Percentiles rank a stretch among this genome's conserved stretches.
phyloP scores from a whole-genome alignment of 2,888 invertebrate species.

The Polylopha cassiicola region DNA sequence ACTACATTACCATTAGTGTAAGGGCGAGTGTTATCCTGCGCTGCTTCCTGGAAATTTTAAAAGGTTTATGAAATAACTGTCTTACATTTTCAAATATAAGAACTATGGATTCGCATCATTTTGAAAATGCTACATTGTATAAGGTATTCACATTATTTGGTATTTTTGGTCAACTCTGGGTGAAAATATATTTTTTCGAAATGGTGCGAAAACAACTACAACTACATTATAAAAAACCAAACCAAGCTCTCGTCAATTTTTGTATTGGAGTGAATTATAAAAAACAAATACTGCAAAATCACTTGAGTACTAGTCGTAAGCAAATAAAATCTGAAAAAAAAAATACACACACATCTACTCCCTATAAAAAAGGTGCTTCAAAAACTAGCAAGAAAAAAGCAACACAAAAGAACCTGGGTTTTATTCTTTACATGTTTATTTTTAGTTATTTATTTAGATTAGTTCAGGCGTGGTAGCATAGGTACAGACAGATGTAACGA shows the following conservation, averaged over 20 bases:
- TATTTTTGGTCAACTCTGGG: neutral
- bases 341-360: constrained; percentile 4
- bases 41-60: constrained; percentile 48
- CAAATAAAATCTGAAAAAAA: constrained; percentile 8
- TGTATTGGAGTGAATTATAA: constrained; percentile 2
- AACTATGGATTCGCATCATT: no score
- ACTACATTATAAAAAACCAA: constrained; percentile 4
- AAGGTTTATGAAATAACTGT: constrained; percentile 1
- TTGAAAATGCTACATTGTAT: no score
- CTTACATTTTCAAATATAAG: constrained; percentile 5
- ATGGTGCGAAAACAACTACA: neutral
- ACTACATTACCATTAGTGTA: constrained; percentile 66
- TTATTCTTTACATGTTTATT: neutral
- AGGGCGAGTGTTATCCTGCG: constrained; percentile 64
- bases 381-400: constrained; percentile 8
- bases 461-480: constrained; percentile 41
- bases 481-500: constrained; percentile 45
- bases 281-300: neutral
- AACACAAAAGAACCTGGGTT: constrained; percentile 1
- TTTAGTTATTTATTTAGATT: constrained; percentile 26
- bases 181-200: neutral
- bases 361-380: constrained; percentile 7
- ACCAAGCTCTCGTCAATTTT: constrained; percentile 1
- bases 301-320: neutral
- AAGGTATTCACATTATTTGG: neutral